phyloP scores from a whole-genome alignment of 92 coral and sea anemone species.

The Epizoanthus stellaris region DNA sequence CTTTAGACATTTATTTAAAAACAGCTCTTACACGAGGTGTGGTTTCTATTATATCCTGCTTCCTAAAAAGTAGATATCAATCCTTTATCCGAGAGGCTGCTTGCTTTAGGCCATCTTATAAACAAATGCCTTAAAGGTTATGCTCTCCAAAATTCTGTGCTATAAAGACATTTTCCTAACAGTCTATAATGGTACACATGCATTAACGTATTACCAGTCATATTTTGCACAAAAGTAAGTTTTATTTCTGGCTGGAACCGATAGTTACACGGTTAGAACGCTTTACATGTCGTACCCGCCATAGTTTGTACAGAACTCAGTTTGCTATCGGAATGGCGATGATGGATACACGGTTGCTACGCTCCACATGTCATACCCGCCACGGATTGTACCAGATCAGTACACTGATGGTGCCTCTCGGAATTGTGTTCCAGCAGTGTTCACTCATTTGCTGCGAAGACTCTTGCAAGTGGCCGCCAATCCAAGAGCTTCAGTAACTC shows the following conservation, averaged over 20 bases:
- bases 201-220: no score
- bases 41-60: constrained; percentile 10
- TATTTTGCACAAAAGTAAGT: no score
- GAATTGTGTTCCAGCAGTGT: neutral
- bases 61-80: neutral
- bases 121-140: neutral
- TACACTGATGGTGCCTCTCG: neutral
- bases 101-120: no score
- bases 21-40: neutral
- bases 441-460: neutral
- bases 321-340: constrained; percentile 12
- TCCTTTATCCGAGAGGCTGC: no score
- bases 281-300: no score
- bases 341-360: neutral
- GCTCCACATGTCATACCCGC: constrained; percentile 9
- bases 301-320: no score
- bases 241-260: no score
- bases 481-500: constrained; percentile 9
- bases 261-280: no score
- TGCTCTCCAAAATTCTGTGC: neutral
- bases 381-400: neutral
- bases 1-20: no score
- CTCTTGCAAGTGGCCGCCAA: constrained; percentile 9
- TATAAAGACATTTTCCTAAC: constrained; percentile 6
- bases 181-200: neutral